phyloP scores from a whole-genome alignment of 2,797 vertebrate species.

The Peromyscus aztecus region DNA sequence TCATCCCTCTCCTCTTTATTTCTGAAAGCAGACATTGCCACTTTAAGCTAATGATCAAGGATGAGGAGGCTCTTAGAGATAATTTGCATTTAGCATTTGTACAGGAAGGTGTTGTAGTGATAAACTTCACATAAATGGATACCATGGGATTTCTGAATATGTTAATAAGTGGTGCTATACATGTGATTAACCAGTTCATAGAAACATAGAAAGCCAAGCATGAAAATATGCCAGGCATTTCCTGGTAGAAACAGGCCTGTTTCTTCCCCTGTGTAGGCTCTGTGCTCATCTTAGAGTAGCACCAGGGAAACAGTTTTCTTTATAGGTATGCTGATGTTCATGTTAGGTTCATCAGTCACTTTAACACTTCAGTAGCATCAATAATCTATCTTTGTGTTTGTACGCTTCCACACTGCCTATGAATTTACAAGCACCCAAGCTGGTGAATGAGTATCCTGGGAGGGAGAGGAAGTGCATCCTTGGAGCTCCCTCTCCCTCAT shows the following conservation, averaged over 20 bases:
- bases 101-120: slow-evolving; percentile 20
- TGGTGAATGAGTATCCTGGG: slow-evolving; percentile 37
- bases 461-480: background rate
- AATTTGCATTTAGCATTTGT: slow-evolving; percentile 44
- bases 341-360: slow-evolving; percentile 46
- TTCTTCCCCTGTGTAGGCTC: background rate
- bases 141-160: slow-evolving; percentile 23
- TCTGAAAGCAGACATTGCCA: background rate
- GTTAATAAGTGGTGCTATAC: slow-evolving; percentile 29
- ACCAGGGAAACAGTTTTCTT: slow-evolving; percentile 36
- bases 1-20: background rate
- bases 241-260: background rate
- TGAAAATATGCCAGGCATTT: background rate
- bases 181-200: background rate
- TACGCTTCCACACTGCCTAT: slow-evolving; percentile 26
- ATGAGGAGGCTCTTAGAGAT: background rate
- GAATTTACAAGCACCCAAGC: slow-evolving; percentile 51
- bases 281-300: slow-evolving; percentile 15
- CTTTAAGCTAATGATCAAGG: slow-evolving; percentile 34
- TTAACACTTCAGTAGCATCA: slow-evolving; percentile 58
- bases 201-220: background rate
- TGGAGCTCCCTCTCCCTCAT: background rate
- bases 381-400: slow-evolving; percentile 46
- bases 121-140: slow-evolving; percentile 63
- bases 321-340: background rate